These are phyloP conservation scores for Zosterops lateralis DNA, from an alignment of 2,113 vertebrate species.

Conservation along the genomic window DNA sequence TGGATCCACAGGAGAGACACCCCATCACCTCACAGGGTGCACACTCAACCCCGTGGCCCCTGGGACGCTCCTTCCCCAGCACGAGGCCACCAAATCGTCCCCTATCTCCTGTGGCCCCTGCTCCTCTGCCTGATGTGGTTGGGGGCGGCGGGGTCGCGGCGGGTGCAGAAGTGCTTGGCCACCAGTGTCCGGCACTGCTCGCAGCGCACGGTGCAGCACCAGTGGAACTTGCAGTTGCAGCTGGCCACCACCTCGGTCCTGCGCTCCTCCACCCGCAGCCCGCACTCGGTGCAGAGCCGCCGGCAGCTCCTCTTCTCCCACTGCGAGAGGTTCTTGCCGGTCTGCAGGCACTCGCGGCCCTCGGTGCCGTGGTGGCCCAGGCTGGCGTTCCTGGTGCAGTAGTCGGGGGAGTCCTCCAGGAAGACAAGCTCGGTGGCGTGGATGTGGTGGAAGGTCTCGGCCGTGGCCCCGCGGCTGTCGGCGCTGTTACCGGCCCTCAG, in stretches of 20 bases:
- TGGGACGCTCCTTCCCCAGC: neutral
- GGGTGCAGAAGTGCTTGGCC: constrained; percentile 85
- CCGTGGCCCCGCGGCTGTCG: constrained; percentile 79
- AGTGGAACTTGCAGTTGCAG: constrained; percentile 96
- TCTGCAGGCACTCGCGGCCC: constrained; percentile 90
- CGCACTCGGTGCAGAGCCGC: constrained; percentile 87
- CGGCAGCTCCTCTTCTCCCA: constrained; percentile 86
- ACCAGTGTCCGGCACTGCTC: constrained; percentile 85
- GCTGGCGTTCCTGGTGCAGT: constrained; percentile 87
- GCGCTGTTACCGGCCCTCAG: constrained; percentile 88
- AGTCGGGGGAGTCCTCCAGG: constrained; percentile 92
- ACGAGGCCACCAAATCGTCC: rapidly evolving
- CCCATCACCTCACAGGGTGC: rapidly evolving
- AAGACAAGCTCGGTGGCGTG: constrained; percentile 84
- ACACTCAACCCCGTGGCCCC: rapidly evolving
- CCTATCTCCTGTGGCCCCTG: constrained; percentile 65
- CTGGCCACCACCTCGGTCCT: constrained; percentile 81
- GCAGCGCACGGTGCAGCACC: constrained; percentile 94
- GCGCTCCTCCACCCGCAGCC: constrained; percentile 83
- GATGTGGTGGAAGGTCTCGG: constrained; percentile 79
- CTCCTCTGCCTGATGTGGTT: constrained; percentile 69
- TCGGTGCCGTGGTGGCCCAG: constrained; percentile 87
- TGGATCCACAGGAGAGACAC: neutral
- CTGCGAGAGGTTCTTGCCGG: constrained; percentile 74
- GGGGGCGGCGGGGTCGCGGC: constrained; percentile 1